Conservation (phyloP, 2,113 vertebrate genomes). For the Indicator maculatus region DNA sequence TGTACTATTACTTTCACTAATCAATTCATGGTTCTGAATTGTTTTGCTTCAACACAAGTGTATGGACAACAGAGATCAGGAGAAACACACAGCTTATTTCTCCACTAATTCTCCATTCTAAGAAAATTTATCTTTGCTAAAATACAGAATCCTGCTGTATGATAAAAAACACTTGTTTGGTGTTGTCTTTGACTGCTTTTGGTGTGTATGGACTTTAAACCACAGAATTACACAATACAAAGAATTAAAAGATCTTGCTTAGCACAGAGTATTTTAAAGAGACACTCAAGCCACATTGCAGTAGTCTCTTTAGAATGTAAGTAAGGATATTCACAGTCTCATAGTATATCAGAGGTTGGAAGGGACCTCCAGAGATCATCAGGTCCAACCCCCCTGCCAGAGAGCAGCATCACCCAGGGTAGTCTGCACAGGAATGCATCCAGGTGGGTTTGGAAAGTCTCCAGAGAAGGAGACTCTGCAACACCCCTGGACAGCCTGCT, state of each 20-base stretch:
- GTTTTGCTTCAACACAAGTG: constrained; percentile 64
- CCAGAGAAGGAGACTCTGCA: too few relatives aligned
- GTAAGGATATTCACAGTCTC: not conserved
- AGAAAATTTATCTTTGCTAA: not conserved
- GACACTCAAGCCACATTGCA: not conserved
- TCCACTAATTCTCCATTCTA: not conserved
- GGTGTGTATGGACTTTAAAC: not conserved
- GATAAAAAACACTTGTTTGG: not conserved
- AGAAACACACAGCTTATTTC: not conserved
- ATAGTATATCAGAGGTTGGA: too few relatives aligned
- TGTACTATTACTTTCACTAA: constrained; percentile 84
- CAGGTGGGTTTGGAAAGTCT: too few relatives aligned
- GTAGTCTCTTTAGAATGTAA: not conserved
- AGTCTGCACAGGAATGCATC: too few relatives aligned
- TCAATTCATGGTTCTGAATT: constrained; percentile 85
- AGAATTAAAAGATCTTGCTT: not conserved
- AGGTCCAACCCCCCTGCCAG: too few relatives aligned
- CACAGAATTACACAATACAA: not conserved
- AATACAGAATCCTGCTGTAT: not conserved
- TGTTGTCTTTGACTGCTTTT: not conserved
- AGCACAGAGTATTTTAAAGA: not conserved
- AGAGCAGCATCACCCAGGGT: too few relatives aligned
- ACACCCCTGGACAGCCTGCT: too few relatives aligned
- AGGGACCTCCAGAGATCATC: too few relatives aligned
- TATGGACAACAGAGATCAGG: constrained; percentile 29